Evolutionary conservation across 2,888 invertebrate genomes (phyloP), one percentile per base, ranked within the genome.

Genomic region (Meteorus colon): DNA sequence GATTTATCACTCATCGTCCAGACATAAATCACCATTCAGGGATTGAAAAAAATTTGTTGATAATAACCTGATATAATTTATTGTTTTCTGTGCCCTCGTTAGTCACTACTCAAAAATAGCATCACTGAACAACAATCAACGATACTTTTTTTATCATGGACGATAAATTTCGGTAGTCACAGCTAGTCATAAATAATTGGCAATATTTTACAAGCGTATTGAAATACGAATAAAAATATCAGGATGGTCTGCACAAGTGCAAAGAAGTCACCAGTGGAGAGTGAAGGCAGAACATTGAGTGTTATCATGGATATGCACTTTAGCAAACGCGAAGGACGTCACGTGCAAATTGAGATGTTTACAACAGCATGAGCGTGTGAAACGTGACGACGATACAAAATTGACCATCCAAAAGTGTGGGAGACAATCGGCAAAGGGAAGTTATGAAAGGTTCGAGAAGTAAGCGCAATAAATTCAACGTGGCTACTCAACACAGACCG

Each of bases 91-190:
- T 27, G 8, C 4, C 41, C 59, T 59, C 41, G 67, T 59, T 55
- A 27, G 24, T 59, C 59, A 8, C 3, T 55, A 37, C 45, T 48
- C 6, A 48, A 29, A 31, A 29, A 62, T 16, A n/a, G 12, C 31
- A 14, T n/a, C 29, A 29, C 63, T 78, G 77, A 71, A 74, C 10
- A 16, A n/a, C 31, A 62, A 29, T 62, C 73, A 81, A 76, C 81
- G 83, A 84, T 84, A 82, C 19, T 82, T 81, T 8, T 8, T 86
- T 84, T 86, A 85, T 86, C 84, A 84, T 83, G 79, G 83, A 84
- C 85, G 82, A 86, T 86, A 86, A 87, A 86, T 86, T 86, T 84
- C 75, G 81, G 80, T 79, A 74, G 76, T 79, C 80, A 80, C 79
- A 78, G 82, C 82, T 82, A 79, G 81, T 75, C 77, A 68, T 72